These are phyloP conservation scores for Drosophila meridiana DNA, from an alignment of 2,888 invertebrate species.

Conservation along the genomic window DNA sequence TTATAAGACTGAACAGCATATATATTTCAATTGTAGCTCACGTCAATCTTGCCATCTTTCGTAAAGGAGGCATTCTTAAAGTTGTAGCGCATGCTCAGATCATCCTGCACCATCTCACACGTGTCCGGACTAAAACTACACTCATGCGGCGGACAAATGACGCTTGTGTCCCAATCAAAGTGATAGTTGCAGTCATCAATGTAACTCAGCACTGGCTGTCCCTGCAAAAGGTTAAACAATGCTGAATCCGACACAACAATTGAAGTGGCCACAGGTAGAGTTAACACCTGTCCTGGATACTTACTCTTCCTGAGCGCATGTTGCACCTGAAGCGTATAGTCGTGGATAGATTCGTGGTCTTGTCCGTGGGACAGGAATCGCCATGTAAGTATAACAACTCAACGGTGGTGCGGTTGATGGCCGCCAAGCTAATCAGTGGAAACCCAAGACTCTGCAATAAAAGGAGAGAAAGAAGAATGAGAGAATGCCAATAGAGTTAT, in stretches of 20 bases:
- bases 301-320: conserved; percentile 82
- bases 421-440: conserved; percentile 76
- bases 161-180: conserved; percentile 84
- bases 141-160: conserved; percentile 84
- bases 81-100: conserved; percentile 76
- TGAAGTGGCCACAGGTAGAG: conserved; percentile 9
- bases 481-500: conserved; percentile 7
- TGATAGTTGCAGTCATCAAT: conserved; percentile 83
- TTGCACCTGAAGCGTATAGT: conserved; percentile 82
- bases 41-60: conserved; percentile 81
- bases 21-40: conserved; percentile 44
- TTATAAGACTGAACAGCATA: too few species aligned
- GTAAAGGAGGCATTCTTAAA: conserved; percentile 81
- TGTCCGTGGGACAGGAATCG: conserved; percentile 80
- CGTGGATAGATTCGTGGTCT: conserved; percentile 74
- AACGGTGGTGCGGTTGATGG: conserved; percentile 77
- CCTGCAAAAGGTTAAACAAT: conserved; percentile 62
- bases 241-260: conserved; percentile 15
- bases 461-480: conserved; percentile 2
- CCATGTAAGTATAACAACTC: conserved; percentile 82
- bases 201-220: conserved; percentile 82
- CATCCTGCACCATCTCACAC: conserved; percentile 84
- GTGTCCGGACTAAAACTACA: conserved; percentile 78
- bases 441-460: conserved; percentile 83
- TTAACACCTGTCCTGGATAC: conserved; percentile 38